Base-by-base conservation (phyloP, 2,888 invertebrate genomes). In the Endotricha flammealis region DNA sequence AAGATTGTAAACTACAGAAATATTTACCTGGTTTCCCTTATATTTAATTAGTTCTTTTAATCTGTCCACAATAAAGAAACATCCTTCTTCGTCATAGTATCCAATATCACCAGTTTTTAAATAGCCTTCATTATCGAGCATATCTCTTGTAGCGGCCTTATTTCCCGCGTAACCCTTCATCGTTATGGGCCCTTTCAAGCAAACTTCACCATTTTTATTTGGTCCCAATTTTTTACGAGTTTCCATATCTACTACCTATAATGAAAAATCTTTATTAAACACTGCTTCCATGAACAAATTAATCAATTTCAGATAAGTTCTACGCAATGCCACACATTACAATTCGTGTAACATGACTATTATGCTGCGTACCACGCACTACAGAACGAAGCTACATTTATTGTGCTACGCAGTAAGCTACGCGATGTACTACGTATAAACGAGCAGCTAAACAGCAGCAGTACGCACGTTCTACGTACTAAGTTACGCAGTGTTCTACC, bases 21-120 rank as follows among this genome's bases (percentile, higher is more conserved):
- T 25, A 17, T n/a, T 38, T 56, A 89, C 90, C 88, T 93, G 91
- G 31, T 39, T 37, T 4, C 76, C 76, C 38, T 80, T 80, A 40
- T 79, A 80, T 45, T 80, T 80, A 39, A 80, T 78, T 4, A 80
- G 60, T 44, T 80, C 79, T 39, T 80, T 80, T 6, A 79, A 48
- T 8, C 79, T 46, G 37, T 80, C 79, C 10, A 77, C 73, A 6
- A 80, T 64, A 40, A 71, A 79, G 55, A 80, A 68, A 40, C 59
- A 70, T 0, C 76, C 76, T 11, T 80, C 79, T n/a, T 56, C 36
- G 38, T 80, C 79, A 34, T 73, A 80, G 50, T 70, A 76, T 0
- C 79, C 79, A 29, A 80, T 67, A 46, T 80, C 79, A 1, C 79
- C 79, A 7, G 78, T 76, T 48, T 67, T 74, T 27, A 79, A 50